These are phyloP conservation scores for Amblyopsis hoosieri DNA, from an alignment of 2,797 vertebrate genomes.

Conservation along the genomic window DNA sequence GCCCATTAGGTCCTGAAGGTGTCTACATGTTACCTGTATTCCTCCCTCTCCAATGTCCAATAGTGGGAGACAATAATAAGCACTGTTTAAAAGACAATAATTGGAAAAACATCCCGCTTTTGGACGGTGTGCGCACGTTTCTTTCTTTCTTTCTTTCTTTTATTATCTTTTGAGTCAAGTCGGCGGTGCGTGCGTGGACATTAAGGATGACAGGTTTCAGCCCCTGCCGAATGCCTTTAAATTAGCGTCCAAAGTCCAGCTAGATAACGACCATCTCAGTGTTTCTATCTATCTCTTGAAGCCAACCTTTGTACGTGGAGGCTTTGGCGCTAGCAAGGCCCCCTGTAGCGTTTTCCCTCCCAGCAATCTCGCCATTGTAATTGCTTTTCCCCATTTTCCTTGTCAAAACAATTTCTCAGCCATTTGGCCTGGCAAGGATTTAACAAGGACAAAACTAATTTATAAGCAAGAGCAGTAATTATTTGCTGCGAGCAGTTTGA, in stretches of 20 bases:
- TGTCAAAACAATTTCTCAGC: slow-evolving; percentile 47
- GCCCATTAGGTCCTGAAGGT: no score
- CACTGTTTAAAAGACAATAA: no score
- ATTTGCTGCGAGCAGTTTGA: slow-evolving; percentile 55
- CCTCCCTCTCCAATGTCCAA: no score
- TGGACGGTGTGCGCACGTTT: no score
- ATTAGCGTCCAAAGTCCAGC: slow-evolving; percentile 9
- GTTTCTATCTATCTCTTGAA: neutral
- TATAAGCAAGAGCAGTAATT: slow-evolving; percentile 54
- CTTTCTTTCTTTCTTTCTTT: neutral
- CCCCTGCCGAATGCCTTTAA: slow-evolving; percentile 25
- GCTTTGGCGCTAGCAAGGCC: slow-evolving; percentile 16
- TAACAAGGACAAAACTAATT: slow-evolving; percentile 61
- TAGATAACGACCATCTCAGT: neutral
- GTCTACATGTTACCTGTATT: no score
- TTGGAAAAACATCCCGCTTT: no score
- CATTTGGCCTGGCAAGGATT: slow-evolving; percentile 48
- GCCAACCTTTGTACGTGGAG: neutral
- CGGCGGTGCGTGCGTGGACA: slow-evolving; percentile 27
- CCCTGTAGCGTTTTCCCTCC: slow-evolving; percentile 47
- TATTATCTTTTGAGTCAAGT: slow-evolving; percentile 35
- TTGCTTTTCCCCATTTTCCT: slow-evolving; percentile 56
- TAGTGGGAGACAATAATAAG: no score
- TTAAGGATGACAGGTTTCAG: slow-evolving; percentile 35
- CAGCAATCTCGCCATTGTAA: slow-evolving; percentile 47